These are phyloP conservation scores for Tragelaphus imberbis DNA, from an alignment of 2,113 vertebrate species.

Conservation along the genomic window DNA sequence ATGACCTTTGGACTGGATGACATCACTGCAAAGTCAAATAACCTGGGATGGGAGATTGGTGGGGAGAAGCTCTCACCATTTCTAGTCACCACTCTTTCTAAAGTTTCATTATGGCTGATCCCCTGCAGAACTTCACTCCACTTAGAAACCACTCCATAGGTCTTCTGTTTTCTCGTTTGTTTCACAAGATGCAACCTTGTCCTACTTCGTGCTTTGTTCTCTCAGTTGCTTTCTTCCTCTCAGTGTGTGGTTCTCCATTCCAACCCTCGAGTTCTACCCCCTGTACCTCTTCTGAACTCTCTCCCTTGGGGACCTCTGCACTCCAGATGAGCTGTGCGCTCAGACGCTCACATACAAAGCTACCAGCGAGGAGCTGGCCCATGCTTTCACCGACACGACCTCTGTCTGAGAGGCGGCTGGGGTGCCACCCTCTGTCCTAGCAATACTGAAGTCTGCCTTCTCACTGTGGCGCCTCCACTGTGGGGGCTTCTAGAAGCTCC, in stretches of 20 bases:
- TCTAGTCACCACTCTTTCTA: neutral
- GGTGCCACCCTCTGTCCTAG: neutral
- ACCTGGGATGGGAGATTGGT: neutral
- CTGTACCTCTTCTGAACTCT: neutral
- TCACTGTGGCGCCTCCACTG: neutral
- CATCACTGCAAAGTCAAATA: neutral
- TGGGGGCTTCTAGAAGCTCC: neutral
- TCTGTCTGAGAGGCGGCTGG: constrained; percentile 78
- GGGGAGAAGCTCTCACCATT: neutral
- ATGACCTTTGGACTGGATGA: neutral
- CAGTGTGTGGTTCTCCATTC: constrained; percentile 49
- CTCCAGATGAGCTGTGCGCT: constrained; percentile 89
- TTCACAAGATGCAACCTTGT: neutral
- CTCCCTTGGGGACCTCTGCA: constrained; percentile 35
- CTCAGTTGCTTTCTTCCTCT: constrained; percentile 64
- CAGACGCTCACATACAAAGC: constrained; percentile 94
- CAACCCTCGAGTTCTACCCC: constrained; percentile 13
- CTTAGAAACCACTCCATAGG: neutral
- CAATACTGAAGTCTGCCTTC: neutral
- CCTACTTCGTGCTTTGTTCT: neutral
- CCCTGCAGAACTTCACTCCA: neutral
- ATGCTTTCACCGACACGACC: constrained; percentile 91
- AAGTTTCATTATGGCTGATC: neutral
- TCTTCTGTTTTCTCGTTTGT: neutral
- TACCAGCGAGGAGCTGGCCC: constrained; percentile 91